These are phyloP conservation scores for Amphimallon solstitiale DNA, from an alignment of 2,888 invertebrate genomes.

Conservation along the genomic window DNA sequence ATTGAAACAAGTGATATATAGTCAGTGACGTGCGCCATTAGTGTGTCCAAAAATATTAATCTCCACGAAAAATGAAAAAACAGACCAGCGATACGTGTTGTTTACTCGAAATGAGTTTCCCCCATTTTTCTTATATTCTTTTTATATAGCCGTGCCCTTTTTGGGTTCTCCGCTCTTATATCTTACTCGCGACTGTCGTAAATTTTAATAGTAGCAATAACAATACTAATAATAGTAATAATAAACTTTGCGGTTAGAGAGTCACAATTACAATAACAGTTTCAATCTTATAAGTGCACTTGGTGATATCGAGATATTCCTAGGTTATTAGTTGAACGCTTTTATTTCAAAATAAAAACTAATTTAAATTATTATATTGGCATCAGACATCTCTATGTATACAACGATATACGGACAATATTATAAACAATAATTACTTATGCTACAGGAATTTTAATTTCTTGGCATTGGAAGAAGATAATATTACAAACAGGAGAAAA, in stretches of 20 bases:
- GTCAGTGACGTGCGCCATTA: constrained; percentile 66
- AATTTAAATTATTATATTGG: too few relatives aligned
- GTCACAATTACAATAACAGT: constrained; percentile 15
- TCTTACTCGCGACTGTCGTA: constrained; percentile 11
- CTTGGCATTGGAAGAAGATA: too few relatives aligned
- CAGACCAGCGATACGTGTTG: constrained; percentile 53
- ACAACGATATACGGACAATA: too few relatives aligned
- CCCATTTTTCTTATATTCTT: constrained; percentile 38
- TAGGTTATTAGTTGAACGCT: too few relatives aligned
- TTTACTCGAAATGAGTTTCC: constrained; percentile 48
- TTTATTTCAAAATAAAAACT: too few relatives aligned
- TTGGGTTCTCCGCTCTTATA: constrained; percentile 8
- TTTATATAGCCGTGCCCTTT: constrained; percentile 22
- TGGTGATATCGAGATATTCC: neutral
- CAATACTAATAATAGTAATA: constrained; percentile 21
- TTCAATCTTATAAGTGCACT: constrained; percentile 20
- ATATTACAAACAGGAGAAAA: too few relatives aligned
- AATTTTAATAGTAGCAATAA: constrained; percentile 31
- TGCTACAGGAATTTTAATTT: too few relatives aligned
- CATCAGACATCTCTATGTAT: too few relatives aligned
- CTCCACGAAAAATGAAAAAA: constrained; percentile 64
- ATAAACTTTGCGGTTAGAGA: constrained; percentile 8
- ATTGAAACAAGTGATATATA: constrained; percentile 67
- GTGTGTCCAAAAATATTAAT: constrained; percentile 67
- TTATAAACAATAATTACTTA: too few relatives aligned